Conservation (phyloP, 2,113 vertebrate genomes). For the Equus quagga region DNA sequence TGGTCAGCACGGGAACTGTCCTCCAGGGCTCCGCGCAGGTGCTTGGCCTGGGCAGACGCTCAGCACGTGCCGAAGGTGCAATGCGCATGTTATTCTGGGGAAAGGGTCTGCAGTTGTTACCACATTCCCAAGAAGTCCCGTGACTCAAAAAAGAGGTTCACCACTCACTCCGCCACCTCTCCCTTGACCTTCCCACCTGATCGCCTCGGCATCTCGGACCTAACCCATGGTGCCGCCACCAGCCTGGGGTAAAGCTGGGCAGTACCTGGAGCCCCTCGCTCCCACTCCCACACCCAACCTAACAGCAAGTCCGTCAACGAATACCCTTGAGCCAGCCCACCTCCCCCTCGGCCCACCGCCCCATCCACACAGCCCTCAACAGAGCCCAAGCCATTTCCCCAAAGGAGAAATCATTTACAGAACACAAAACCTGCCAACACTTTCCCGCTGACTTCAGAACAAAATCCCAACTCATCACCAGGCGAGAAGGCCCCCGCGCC, state of each 20-base stretch:
- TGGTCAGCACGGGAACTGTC: fast-evolving
- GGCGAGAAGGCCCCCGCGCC: neutral
- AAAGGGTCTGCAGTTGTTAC: neutral
- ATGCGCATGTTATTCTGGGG: neutral
- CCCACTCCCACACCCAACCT: fast-evolving
- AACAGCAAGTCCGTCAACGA: neutral
- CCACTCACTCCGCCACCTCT: too few species aligned
- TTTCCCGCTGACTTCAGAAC: neutral
- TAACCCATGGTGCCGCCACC: neutral
- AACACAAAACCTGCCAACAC: fast-evolving
- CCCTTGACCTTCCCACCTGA: neutral
- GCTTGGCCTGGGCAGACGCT: neutral
- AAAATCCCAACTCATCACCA: neutral
- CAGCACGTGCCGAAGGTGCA: fast-evolving
- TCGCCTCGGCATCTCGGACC: neutral
- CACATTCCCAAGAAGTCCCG: neutral
- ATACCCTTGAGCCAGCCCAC: neutral
- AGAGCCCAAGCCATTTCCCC: fast-evolving
- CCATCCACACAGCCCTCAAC: fast-evolving
- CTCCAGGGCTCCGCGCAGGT: neutral
- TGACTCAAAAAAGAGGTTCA: neutral
- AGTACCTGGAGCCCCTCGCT: fast-evolving
- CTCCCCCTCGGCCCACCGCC: neutral
- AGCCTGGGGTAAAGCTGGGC: neutral
- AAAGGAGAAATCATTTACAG: fast-evolving